Percentiles rank a stretch among this genome's conserved stretches.
These are phyloP conservation scores for Acestrorhynchus altus DNA, from an alignment of 2,797 vertebrate genomes.

Conservation along the genomic window DNA sequence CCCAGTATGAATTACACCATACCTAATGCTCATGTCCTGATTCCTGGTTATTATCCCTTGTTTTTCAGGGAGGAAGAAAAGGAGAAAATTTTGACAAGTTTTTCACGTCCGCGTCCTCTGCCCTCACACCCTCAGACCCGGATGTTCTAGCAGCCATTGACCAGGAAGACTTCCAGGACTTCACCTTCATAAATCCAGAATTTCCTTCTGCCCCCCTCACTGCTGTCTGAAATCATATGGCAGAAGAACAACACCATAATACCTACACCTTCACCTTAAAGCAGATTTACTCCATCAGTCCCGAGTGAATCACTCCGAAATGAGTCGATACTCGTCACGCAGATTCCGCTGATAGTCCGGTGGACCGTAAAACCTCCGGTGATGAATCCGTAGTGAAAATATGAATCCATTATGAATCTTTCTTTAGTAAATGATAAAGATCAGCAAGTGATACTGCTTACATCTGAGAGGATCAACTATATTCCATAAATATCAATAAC, in stretches of 20 bases:
- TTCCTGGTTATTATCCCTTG: slow-evolving; percentile 26
- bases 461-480: not conserved
- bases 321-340: not conserved
- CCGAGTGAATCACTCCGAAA: not conserved
- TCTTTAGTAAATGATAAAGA: not conserved
- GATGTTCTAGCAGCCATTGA: slow-evolving; percentile 87
- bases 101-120: slow-evolving; percentile 86
- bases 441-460: not conserved
- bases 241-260: not conserved
- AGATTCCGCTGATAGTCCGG: not conserved
- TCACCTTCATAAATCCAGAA: slow-evolving; percentile 87
- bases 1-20: too few relatives aligned
- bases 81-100: slow-evolving; percentile 94
- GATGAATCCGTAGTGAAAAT: not conserved
- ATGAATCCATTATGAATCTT: not conserved
- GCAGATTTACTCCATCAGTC: not conserved
- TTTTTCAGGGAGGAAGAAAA: slow-evolving; percentile 84
- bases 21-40: not conserved
- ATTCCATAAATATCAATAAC: not conserved
- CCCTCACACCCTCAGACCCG: slow-evolving; percentile 89
- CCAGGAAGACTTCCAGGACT: slow-evolving; percentile 89
- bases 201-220: slow-evolving; percentile 80
- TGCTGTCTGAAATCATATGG: slow-evolving; percentile 70
- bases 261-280: not conserved
- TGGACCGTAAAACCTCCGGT: not conserved